Base-by-base conservation (phyloP, 1,140 invertebrate species). In the Colletes gigas region DNA sequence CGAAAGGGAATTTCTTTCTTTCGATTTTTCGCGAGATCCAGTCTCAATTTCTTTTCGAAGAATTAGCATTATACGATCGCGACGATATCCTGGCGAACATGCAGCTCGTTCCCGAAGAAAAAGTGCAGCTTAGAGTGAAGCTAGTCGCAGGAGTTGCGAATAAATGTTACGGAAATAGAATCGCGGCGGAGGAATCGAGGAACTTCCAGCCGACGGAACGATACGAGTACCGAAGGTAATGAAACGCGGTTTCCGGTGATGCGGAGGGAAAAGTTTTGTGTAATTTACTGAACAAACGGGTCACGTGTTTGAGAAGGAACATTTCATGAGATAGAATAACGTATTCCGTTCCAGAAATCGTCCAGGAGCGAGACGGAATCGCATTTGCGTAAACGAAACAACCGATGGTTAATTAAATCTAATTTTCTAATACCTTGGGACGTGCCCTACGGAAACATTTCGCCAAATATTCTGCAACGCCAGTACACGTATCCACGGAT, bases 251-350 rank as follows among this genome's bases (percentile, higher is more conserved):
- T 78, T 72, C 68, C 54, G 65, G 65, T 47, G 41, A 30, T 39
- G 52, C 19, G n/a, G 39, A 17, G n/a, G 0, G 68, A 55, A 63
- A 72, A 78, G 17, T 71, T 78, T 78, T 52, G 30, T 63, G 57
- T 63, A 78, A 78, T 78, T 71, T 52, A 72, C 59, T 41, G 68
- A 71, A 54, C 60, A 78, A 78, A 78, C 77, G 15, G 69, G 69
- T 62, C 77, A 72, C 68, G 59, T 78, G 59, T 78, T 72, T 72
- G 69, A 39, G 15, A 39, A 47, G 60, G 77, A 78, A 55, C 72
- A 72, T 78, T 62, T 72, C 21, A 19, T 39, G 59, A 50, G n/a
- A 72, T 63, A 15, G 30, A 55, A 47, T 71, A 72, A 72, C 59
- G 59, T 47, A 50, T 69, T 78, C 59, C 50, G 59, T 10, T 19